Percentiles rank a stretch among this genome's conserved stretches.
Conservation (phyloP, 2,888 invertebrate species). For the Spodoptera picta region DNA sequence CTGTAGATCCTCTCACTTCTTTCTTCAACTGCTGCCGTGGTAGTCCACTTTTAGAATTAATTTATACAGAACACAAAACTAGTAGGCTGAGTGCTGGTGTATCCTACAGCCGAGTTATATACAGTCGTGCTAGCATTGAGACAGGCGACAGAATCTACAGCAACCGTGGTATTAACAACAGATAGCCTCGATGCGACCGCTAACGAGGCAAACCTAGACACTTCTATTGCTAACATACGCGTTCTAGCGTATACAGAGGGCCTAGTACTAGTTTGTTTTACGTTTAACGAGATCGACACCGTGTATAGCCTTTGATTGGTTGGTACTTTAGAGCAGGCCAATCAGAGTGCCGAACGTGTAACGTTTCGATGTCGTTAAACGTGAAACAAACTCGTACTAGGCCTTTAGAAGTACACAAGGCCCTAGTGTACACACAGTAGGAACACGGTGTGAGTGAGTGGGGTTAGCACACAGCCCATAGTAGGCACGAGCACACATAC, state of each 20-base stretch:
- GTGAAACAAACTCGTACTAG: too few relatives aligned
- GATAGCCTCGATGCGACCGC: slow-evolving; percentile 29
- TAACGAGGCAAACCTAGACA: slow-evolving; percentile 30
- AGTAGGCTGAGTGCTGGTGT: slow-evolving; percentile 53
- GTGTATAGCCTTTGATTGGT: too few relatives aligned
- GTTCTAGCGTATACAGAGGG: slow-evolving; percentile 5
- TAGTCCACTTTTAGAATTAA: slow-evolving; percentile 2
- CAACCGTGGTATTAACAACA: slow-evolving; percentile 56
- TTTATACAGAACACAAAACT: slow-evolving; percentile 38
- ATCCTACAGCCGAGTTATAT: slow-evolving; percentile 58
- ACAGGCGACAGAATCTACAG: slow-evolving; percentile 79
- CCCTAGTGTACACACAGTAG: slow-evolving; percentile 69
- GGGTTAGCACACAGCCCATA: slow-evolving; percentile 85
- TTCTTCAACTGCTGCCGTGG: slow-evolving; percentile 31
- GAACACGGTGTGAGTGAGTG: slow-evolving; percentile 84
- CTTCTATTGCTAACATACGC: slow-evolving; percentile 23
- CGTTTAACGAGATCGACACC: too few relatives aligned
- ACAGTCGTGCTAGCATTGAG: slow-evolving; percentile 65
- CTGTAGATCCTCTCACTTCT: slow-evolving; percentile 73
- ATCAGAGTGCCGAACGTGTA: too few relatives aligned
- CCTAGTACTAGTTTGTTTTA: too few relatives aligned
- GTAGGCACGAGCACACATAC: slow-evolving; percentile 84
- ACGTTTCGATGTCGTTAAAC: too few relatives aligned
- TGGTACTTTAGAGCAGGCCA: too few relatives aligned
- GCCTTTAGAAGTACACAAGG: too few relatives aligned